Base-by-base conservation (phyloP, 2,888 invertebrate species). In the Lacanobia wlatinum region DNA sequence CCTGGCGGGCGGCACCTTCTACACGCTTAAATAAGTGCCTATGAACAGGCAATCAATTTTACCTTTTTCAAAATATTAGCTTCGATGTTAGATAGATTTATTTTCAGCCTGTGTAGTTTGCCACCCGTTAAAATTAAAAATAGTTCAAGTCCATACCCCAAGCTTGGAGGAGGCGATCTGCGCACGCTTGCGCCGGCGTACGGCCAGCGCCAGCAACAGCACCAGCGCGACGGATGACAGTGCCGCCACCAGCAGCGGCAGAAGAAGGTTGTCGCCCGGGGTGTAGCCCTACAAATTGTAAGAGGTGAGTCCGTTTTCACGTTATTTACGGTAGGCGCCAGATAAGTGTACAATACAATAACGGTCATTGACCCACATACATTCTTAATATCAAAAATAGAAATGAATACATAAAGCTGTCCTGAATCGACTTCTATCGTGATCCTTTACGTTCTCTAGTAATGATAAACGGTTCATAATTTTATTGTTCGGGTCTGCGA, bases 251-350 rank as follows among this genome's bases (percentile, higher is more conserved):
- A 93, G 93, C 90, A 91, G 94, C 88, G 97, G 97, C 82, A 97
- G 91, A 69, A 97, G 90, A 76, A 97, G 92, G 88, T 97, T 97
- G 90, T 97, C 97, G 73, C 96, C 96, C 40, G 96, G 95, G 67
- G 96, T 96, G 90, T 97, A 97, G 63, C 96, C 96, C 97, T 97
- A 90, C n/a, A 84, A 23, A 63, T 1, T 9, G 28, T 4, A 40
- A 0, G 3, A 14, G 9, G 9, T 78, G 14, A 28, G 18, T 59
- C 9, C 53, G 12, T n/a, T n/a, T 61, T 38, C 4, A 48, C 9
- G 34, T 12, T 12, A 0, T 21, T 65, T 16, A n/a, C 4, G 5
- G 34, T 34, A 6, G 5, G 34, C 4, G 34, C 34, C 34, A 5
- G 34, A 34, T 34, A 34, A 34, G 4, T 34, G 34, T 34, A 28